Evolutionary conservation across 2,797 vertebrate genomes (phyloP).

Genomic region (Xenops minutus): DNA sequence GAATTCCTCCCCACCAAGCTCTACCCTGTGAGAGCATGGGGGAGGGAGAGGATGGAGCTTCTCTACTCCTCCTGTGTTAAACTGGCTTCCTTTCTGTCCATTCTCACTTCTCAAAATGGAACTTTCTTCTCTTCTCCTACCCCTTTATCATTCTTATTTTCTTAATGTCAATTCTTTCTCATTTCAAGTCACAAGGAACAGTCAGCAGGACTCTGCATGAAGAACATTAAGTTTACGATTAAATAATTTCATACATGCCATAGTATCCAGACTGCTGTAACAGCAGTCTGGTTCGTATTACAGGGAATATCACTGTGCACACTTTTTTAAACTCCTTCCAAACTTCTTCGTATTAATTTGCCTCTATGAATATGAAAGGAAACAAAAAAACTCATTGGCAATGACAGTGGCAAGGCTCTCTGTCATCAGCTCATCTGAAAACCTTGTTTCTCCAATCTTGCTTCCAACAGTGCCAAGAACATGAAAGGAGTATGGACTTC

Average conservation of each 20-base stretch:
- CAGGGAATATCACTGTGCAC: neutral
- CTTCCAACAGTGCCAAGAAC: neutral
- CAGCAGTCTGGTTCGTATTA: neutral
- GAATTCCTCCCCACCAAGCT: neutral
- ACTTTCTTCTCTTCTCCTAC: neutral
- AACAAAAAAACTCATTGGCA: neutral
- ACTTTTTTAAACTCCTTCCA: neutral
- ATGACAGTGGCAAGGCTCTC: neutral
- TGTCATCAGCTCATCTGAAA: neutral
- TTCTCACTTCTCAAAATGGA: neutral
- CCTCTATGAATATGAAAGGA: neutral
- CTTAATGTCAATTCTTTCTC: neutral
- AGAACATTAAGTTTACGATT: neutral
- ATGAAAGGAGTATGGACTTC: neutral
- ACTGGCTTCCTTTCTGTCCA: neutral
- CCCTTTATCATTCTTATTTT: neutral
- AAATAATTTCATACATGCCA: neutral
- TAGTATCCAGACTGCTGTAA: neutral
- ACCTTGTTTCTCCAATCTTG: neutral
- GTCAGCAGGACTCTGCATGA: neutral
- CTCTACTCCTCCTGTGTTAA: accelerated
- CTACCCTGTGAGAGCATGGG: accelerated
- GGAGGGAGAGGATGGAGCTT: neutral
- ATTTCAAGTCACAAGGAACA: neutral
- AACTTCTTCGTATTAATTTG: neutral